Percentiles rank a stretch among this genome's conserved stretches.
Evolutionary conservation across 2,113 vertebrate species (phyloP).

Genomic region (Seriola aureovittata): DNA sequence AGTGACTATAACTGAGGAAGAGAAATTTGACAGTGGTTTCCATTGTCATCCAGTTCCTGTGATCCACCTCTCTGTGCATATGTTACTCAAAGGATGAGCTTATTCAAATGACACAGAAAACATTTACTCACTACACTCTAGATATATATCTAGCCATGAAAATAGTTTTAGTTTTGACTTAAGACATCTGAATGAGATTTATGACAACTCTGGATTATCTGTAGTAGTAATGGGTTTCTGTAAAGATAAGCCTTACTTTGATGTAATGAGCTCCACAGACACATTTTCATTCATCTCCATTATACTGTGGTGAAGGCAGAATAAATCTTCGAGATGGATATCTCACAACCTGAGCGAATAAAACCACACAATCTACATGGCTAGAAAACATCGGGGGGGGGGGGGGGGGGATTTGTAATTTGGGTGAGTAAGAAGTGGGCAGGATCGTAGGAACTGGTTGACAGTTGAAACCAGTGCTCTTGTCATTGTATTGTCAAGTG

Average conservation of each 20-base stretch:
- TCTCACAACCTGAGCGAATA: too few species aligned
- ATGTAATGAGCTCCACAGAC: neutral
- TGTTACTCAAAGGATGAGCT: neutral
- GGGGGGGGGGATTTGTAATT: too few species aligned
- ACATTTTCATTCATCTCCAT: neutral
- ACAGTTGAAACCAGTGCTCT: neutral
- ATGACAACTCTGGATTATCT: neutral
- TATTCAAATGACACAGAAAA: neutral
- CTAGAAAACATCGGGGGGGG: too few species aligned
- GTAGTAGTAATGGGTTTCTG: neutral
- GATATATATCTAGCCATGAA: too few species aligned
- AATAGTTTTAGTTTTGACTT: neutral
- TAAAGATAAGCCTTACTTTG: neutral
- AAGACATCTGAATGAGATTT: neutral
- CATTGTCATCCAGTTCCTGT: conserved; percentile 4
- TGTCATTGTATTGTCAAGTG: conserved; percentile 16
- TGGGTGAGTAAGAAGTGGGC: neutral
- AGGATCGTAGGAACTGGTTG: neutral
- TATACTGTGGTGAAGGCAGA: too few species aligned
- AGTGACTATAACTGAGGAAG: neutral
- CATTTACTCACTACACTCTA: too few species aligned
- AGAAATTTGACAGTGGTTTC: neutral
- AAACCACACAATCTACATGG: too few species aligned
- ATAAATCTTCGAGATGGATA: too few species aligned
- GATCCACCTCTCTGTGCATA: neutral